Evolutionary conservation across 2,888 invertebrate species (phyloP).

Genomic region (Loripinus fragilis): DNA sequence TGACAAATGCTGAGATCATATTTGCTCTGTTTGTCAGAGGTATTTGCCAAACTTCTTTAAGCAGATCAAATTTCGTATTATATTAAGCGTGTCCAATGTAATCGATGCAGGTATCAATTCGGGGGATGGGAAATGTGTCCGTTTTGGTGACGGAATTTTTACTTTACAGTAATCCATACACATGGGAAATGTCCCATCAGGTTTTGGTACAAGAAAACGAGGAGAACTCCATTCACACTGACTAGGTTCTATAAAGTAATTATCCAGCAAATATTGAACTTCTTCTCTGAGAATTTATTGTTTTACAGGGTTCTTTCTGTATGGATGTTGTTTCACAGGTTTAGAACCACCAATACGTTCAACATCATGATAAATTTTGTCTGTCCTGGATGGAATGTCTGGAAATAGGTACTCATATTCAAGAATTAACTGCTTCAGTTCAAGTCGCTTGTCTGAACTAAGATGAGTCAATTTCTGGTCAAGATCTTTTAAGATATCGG

Average conservation of each 20-base stretch:
- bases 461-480: constrained; percentile 33
- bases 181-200: constrained; percentile 47
- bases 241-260: constrained; percentile 50
- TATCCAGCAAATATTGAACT: constrained; percentile 59
- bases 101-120: constrained; percentile 66
- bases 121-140: constrained; percentile 61
- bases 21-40: constrained; percentile 56
- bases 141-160: constrained; percentile 60
- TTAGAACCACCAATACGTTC: constrained; percentile 31
- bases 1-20: constrained; percentile 59
- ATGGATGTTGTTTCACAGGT: constrained; percentile 56
- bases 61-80: constrained; percentile 61
- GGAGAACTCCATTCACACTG: constrained; percentile 61
- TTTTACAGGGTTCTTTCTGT: constrained; percentile 49
- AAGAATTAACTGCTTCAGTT: constrained; percentile 38
- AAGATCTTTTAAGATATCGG: constrained; percentile 37
- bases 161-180: constrained; percentile 64
- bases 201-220: constrained; percentile 56
- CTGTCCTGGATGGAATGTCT: constrained; percentile 45
- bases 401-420: constrained; percentile 52
- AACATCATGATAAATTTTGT: constrained; percentile 41
- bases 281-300: constrained; percentile 41
- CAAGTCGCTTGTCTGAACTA: neutral
- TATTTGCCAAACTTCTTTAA: constrained; percentile 50
- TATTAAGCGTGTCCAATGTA: constrained; percentile 57